Evolutionary conservation across 2,113 vertebrate genomes (phyloP).

Genomic region (Cercocebus atys): DNA sequence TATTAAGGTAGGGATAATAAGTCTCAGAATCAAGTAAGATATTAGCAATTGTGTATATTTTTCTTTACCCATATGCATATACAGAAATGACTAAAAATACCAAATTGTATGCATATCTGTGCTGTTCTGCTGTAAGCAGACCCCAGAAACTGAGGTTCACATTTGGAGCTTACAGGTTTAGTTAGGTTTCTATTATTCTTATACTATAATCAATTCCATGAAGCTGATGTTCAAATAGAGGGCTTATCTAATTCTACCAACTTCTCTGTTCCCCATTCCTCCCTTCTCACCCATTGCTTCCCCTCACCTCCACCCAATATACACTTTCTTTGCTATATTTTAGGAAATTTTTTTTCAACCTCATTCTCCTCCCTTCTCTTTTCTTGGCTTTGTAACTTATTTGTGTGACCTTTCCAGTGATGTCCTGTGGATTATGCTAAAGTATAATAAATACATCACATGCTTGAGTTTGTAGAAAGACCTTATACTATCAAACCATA

Average conservation of each 20-base stretch:
- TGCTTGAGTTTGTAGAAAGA: constrained; percentile 43
- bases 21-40: constrained; percentile 53
- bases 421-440: constrained; percentile 59
- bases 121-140: background rate
- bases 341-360: constrained; percentile 38
- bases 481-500: constrained; percentile 25
- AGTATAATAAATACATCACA: constrained; percentile 62
- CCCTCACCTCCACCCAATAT: background rate
- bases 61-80: background rate
- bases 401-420: constrained; percentile 65
- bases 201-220: background rate
- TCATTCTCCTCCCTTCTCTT: constrained; percentile 50
- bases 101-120: background rate
- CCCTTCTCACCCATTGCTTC: background rate
- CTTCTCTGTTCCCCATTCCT: background rate
- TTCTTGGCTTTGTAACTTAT: constrained; percentile 52
- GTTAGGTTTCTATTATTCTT: constrained; percentile 4
- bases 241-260: constrained; percentile 19
- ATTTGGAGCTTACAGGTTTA: background rate
- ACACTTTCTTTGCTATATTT: constrained; percentile 47
- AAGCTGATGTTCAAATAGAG: background rate
- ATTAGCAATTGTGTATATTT: constrained; percentile 54
- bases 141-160: constrained; percentile 16
- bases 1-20: constrained; percentile 67
- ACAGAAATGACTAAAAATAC: constrained; percentile 36